phyloP scores from a whole-genome alignment of 1,140 invertebrate genomes.

The Drosophila melanogaster region DNA sequence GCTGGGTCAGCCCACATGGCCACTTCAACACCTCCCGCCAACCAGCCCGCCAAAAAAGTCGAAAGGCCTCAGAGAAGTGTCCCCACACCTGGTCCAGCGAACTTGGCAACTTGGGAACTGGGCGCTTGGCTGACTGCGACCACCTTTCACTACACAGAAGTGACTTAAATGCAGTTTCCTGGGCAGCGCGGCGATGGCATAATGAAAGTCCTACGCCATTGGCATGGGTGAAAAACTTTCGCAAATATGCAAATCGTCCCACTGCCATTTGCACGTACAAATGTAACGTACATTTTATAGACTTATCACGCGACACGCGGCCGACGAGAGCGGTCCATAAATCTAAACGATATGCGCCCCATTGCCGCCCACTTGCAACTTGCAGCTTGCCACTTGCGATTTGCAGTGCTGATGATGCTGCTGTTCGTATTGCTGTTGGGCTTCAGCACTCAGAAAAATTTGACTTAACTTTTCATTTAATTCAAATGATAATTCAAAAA shows the following conservation, averaged over 20 bases:
- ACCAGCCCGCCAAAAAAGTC: neutral
- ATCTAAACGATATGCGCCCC: slow-evolving; percentile 77
- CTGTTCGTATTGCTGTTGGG: slow-evolving; percentile 24
- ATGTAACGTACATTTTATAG: slow-evolving; percentile 78
- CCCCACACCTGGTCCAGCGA: slow-evolving; percentile 21
- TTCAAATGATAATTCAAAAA: no score
- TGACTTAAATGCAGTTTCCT: slow-evolving; percentile 40
- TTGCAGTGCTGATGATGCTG: slow-evolving; percentile 7
- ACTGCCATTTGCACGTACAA: slow-evolving; percentile 79
- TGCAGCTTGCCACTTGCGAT: slow-evolving; percentile 42
- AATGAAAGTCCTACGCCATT: slow-evolving; percentile 68
- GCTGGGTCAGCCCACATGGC: slow-evolving; percentile 54
- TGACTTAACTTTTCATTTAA: neutral
- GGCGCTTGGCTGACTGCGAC: slow-evolving; percentile 6
- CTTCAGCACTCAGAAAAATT: slow-evolving; percentile 4
- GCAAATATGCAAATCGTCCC: slow-evolving; percentile 77
- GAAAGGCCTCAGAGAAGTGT: slow-evolving; percentile 13
- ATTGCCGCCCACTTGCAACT: slow-evolving; percentile 62
- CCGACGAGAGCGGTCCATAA: slow-evolving; percentile 62
- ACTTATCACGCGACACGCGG: slow-evolving; percentile 77
- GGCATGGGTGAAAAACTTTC: slow-evolving; percentile 53
- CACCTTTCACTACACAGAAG: slow-evolving; percentile 60
- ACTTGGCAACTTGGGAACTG: neutral
- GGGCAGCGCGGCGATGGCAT: slow-evolving; percentile 23
- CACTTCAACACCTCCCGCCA: neutral